Conservation (phyloP, 2,888 invertebrate species). For the Pterostichus madidus region DNA sequence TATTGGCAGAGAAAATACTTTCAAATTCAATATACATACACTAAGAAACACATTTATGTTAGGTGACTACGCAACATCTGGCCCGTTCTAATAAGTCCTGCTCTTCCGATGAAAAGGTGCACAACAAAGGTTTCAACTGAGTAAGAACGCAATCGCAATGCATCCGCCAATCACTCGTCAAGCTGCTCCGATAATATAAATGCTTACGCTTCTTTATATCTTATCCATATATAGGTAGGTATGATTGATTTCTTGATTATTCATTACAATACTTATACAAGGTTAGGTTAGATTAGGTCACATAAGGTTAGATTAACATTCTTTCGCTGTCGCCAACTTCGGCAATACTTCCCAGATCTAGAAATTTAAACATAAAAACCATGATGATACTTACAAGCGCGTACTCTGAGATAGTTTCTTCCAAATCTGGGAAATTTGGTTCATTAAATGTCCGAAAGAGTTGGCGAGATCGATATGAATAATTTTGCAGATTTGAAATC, state of each 20-base stretch:
- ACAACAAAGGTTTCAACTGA: constrained; percentile 53
- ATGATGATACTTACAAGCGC: constrained; percentile 1
- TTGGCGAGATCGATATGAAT: constrained; percentile 3
- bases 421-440: constrained; percentile 6
- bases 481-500: constrained; percentile 63
- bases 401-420: background rate
- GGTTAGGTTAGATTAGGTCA: constrained; percentile 44
- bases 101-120: constrained; percentile 68
- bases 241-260: constrained; percentile 53
- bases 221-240: constrained; percentile 49
- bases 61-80: constrained; percentile 71
- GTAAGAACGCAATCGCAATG: constrained; percentile 41
- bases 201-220: constrained; percentile 41
- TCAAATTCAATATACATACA: constrained; percentile 75
- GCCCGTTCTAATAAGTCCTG: constrained; percentile 74
- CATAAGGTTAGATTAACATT: constrained; percentile 17
- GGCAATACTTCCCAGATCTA: background rate
- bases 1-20: constrained; percentile 74
- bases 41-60: constrained; percentile 77
- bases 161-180: constrained; percentile 43
- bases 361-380: constrained; percentile 22
- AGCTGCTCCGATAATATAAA: constrained; percentile 43
- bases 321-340: constrained; percentile 8
- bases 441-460: background rate
- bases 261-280: constrained; percentile 51